phyloP scores from a whole-genome alignment of 2,797 vertebrate species.

The Notolabrus celidotus region DNA sequence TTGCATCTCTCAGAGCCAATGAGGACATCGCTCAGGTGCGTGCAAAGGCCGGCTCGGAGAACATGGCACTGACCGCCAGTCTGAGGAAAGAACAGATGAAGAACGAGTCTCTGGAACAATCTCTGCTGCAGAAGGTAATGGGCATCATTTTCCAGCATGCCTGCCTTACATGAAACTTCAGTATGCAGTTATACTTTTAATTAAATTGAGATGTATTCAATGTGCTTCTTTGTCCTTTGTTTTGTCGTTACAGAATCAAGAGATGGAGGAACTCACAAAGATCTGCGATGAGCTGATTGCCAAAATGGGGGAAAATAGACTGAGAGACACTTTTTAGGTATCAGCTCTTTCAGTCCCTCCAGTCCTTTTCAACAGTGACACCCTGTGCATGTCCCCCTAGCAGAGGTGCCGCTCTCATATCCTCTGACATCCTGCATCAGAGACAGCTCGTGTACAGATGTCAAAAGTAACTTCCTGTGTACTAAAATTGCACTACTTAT shows the following conservation, averaged over 20 bases:
- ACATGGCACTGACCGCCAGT: constrained; percentile 89
- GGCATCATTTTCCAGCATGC: background rate
- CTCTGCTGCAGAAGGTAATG: constrained; percentile 95
- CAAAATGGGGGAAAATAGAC: constrained; percentile 93
- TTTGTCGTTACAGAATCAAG: constrained; percentile 90
- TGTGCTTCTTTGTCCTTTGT: background rate
- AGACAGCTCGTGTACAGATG: constrained; percentile 62
- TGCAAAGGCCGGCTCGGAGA: constrained; percentile 89
- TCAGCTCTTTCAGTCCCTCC: constrained; percentile 20
- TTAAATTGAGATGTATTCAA: background rate
- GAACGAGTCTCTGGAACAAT: constrained; percentile 94
- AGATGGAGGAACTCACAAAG: constrained; percentile 98
- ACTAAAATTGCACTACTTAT: constrained; percentile 63
- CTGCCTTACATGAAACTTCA: background rate
- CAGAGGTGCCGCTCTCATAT: constrained; percentile 44
- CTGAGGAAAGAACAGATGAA: constrained; percentile 98
- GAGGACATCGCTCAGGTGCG: constrained; percentile 98
- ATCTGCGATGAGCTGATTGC: constrained; percentile 99
- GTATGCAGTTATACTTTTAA: background rate
- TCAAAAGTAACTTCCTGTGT: constrained; percentile 53
- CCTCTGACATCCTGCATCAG: constrained; percentile 43
- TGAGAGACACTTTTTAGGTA: constrained; percentile 74
- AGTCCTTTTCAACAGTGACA: constrained; percentile 34
- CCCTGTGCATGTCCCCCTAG: constrained; percentile 62
- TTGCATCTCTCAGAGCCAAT: constrained; percentile 87